Evolutionary conservation across 2,888 invertebrate species (phyloP), one percentile per base, ranked within the genome.

Genomic region (Lithophane socia): DNA sequence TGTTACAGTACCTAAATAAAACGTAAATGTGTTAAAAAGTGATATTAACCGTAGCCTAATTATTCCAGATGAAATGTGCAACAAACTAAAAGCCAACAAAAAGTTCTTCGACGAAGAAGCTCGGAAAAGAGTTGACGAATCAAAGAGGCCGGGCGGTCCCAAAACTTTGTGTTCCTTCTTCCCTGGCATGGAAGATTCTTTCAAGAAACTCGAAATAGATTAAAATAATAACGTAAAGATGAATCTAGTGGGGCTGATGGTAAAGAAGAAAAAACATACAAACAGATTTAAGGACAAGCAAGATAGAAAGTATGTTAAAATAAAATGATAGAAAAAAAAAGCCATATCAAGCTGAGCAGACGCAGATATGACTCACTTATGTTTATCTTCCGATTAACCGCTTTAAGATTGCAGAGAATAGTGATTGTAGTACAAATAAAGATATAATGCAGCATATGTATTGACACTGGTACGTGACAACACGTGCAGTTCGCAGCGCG

Each of bases 191-290:
- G 94, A 93, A 79, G 88, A 85, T 9, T 90, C 89, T 24, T 94
- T 94, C 73, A 94, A 93, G 79, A 91, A 91, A 56, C 85, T 94
- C 58, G 90, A 91, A 83, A 94, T 94, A 75, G 94, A 94, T 87
- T 94, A 86, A 70, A 29, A 64, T 54, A 37, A n/a, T 52, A 44
- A 63, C 29, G 3, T 18, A 12, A 58, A 63, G 9, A 56, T 21
- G 13, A 71, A 58, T n/a, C 8, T n/a, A 68, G 3, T 73, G 29
- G 21, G 42, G n/a, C 29, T 66, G 47, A 13, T 44, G 18, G 1
- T 56, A 13, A 21, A n/a, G 13, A 52, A 49, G 3, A 74, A 58
- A 16, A 56, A 8, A 1, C 9, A 37, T 52, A 54, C 12, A 58
- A 63, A 13, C 18, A 37, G 24, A 52, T 47, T 58, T 47, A 18